Conservation (phyloP, 1,140 invertebrate genomes). For the Ptiloglossa arizonensis region DNA sequence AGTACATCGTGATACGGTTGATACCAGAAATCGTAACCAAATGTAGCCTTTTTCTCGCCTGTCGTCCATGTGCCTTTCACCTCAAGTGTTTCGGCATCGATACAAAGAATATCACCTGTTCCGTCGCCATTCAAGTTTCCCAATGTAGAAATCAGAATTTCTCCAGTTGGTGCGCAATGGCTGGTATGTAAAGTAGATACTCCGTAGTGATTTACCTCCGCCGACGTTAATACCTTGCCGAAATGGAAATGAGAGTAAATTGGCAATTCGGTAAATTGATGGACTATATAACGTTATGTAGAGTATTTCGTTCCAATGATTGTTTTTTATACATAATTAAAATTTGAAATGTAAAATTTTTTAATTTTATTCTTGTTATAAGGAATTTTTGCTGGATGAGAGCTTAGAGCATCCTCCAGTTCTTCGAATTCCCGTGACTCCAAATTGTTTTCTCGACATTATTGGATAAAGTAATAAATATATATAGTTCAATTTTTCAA, state of each 20-base stretch:
- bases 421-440: no score
- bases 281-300: no score
- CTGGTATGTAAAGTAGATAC: conserved; percentile 94
- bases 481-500: no score
- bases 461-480: no score
- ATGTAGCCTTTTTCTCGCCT: conserved; percentile 84
- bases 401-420: no score
- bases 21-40: conserved; percentile 97
- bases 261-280: no score
- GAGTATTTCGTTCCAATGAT: no score
- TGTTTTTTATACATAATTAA: no score
- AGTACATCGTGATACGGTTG: conserved; percentile 96
- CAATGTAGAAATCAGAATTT: conserved; percentile 96
- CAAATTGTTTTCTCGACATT: no score
- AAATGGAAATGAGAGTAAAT: not conserved
- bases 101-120: conserved; percentile 93
- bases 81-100: conserved; percentile 91
- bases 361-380: no score
- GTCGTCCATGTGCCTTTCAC: conserved; percentile 88
- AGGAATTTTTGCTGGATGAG: no score
- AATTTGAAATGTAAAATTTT: no score
- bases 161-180: conserved; percentile 94
- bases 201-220: conserved; percentile 88
- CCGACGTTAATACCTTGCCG: conserved; percentile 85
- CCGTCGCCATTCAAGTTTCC: conserved; percentile 92